phyloP scores from a whole-genome alignment of 2,888 invertebrate species.

The Pasiphila rectangulata region DNA sequence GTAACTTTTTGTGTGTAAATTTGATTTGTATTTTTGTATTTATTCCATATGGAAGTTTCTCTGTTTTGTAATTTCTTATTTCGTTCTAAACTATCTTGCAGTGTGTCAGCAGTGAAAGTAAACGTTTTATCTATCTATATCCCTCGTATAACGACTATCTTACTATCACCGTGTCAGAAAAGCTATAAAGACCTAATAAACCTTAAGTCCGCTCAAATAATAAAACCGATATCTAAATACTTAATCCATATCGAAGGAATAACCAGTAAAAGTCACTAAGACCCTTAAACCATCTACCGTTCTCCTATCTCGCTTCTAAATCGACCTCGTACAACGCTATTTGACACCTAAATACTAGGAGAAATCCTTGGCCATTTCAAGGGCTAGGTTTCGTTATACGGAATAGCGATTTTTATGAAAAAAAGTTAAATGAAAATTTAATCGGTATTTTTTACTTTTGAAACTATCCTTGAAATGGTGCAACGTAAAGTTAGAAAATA shows the following conservation, averaged over 20 bases:
- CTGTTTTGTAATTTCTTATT: not conserved
- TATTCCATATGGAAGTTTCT: too few relatives aligned
- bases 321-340: conserved; percentile 61
- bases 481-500: too few relatives aligned
- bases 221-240: conserved; percentile 19
- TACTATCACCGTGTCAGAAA: not conserved
- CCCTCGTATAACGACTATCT: not conserved
- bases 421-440: not conserved
- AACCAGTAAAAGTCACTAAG: conserved; percentile 44
- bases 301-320: conserved; percentile 56
- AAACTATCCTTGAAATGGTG: not conserved
- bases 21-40: too few relatives aligned
- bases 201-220: conserved; percentile 4
- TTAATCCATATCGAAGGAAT: conserved; percentile 18
- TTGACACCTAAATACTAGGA: conserved; percentile 65
- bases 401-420: conserved; percentile 6
- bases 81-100: not conserved
- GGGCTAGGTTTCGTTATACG: conserved; percentile 8
- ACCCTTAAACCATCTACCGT: conserved; percentile 38
- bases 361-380: conserved; percentile 52
- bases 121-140: too few relatives aligned
- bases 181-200: not conserved
- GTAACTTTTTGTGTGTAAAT: too few relatives aligned
- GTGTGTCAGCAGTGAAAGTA: not conserved
- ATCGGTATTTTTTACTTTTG: not conserved